Base-by-base conservation (phyloP, 2,888 invertebrate species). In the Ochropacha duplaris region DNA sequence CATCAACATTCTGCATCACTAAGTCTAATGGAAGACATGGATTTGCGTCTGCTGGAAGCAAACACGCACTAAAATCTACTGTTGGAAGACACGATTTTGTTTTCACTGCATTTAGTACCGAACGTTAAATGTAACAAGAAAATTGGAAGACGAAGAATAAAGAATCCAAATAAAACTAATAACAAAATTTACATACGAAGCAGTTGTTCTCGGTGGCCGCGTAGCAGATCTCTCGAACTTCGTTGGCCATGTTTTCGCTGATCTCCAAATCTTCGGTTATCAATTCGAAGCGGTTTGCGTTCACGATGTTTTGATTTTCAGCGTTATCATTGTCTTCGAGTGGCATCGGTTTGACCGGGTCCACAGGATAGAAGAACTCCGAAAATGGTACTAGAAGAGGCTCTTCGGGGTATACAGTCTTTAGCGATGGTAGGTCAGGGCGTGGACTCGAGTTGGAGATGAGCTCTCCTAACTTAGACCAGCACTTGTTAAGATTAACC, bases 401-500 rank as follows among this genome's bases (percentile, higher is more conserved):
- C 76, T 90, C 90, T 69, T 90, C 90, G 65, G 83, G 72, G 71
- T 87, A 86, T 66, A 82, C 89, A 88, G 90, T 88, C 87, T 90
- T 90, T 71, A 87, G 84, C 77, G 88, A 88, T 86, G 90, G 90
- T 80, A 92, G 89, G 84, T 90, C 87, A 80, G 87, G 70, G 74
- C 86, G 87, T 1, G 90, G 86, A 59, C 86, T 80, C 34, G 89
- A 74, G 68, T 93, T 89, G 69, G 93, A 90, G 78, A 94, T 91
- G 66, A 94, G 82, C 62, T 93, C 93, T 71, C 94, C 95, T 65
- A 95, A 93, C 79, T 94, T 93, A 65, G 94, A 92, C 95, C 95
- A 95, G 82, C 94, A 94, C 81, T 93, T 92, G 85, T 95, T 95
- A 65, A 95, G 88, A 81, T 95, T 95, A 79, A 95, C 93, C 68